Evolutionary conservation across 2,888 invertebrate genomes (phyloP), one percentile per base, ranked within the genome.

Genomic region (Acleris cristana): DNA sequence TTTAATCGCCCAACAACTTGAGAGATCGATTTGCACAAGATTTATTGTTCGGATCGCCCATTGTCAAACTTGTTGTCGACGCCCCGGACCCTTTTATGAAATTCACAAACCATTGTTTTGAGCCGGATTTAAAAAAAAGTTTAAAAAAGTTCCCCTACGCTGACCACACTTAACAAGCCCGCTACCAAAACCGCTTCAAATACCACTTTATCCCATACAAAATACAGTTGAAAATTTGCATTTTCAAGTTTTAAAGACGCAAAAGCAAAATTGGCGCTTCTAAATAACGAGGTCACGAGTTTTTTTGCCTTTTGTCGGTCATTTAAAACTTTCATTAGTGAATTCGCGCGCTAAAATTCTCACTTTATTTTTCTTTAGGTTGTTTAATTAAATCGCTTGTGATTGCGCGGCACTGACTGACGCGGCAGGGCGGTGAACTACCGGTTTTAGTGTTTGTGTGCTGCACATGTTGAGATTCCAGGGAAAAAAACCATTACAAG

Each of bases 281-380:
- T 81, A 82, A 84, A 86, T 89, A 90, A 89, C 88, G 89, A 88
- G 89, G 89, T 89, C 89, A 87, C 75, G 78, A 77, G 74, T 82
- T 86, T 88, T 86, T 87, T 85, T 84, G 74, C 76, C 84, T 88
- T 87, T 86, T 83, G 87, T 81, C 83, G 84, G 87, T 87, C 86
- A 87, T 90, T 90, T 90, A 86, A 89, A 90, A 90, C 86, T 90
- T 90, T 90, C 89, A 90, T 90, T 90, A 89, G 90, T 88, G 90
- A 88, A 87, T 88, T 86, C 86, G 85, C 81, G 77, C 77, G 79
- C 81, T 85, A 79, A 84, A 84, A 79, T 81, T 82, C 82, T 80
- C 81, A 84, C 84, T 88, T 87, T 86, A 85, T 85, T 84, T 80
- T 84, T 82, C 85, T 85, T 82, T 73, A 81, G 80, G 78, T 81